These are phyloP conservation scores for Papilio glaucus DNA, from an alignment of 1,140 invertebrate species.

Conservation along the genomic window DNA sequence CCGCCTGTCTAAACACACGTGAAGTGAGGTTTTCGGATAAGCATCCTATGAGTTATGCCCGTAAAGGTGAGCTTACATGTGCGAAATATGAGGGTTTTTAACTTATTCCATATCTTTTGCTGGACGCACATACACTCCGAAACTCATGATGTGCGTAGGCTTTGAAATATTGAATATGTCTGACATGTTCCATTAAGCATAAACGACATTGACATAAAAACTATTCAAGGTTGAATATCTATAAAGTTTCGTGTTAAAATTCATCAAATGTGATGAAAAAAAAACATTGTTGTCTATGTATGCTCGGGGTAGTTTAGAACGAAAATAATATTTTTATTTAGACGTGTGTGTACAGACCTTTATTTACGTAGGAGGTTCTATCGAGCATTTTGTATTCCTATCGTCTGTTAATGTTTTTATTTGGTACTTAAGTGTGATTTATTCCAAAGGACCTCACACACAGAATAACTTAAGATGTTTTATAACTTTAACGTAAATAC, in stretches of 20 bases:
- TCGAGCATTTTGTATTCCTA: neutral
- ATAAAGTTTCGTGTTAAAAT: too few species aligned
- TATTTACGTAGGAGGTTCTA: neutral
- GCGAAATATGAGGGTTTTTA: neutral
- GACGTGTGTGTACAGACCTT: neutral
- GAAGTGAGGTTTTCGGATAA: neutral
- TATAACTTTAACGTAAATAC: neutral
- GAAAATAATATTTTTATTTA: too few species aligned
- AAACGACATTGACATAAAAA: too few species aligned
- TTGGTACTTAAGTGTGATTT: conserved; percentile 17
- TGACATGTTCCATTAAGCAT: too few species aligned
- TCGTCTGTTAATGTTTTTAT: conserved; percentile 20
- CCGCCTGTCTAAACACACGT: neutral
- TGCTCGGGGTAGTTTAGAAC: too few species aligned
- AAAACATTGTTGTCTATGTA: too few species aligned
- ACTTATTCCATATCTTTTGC: neutral
- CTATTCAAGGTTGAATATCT: too few species aligned
- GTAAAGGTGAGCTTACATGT: neutral
- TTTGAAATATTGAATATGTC: too few species aligned
- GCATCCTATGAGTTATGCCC: neutral
- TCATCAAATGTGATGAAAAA: too few species aligned
- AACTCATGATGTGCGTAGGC: too few species aligned
- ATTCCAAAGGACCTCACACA: neutral
- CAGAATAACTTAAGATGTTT: conserved; percentile 9
- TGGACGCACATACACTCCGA: too few species aligned